Base-by-base conservation (phyloP, 2,113 vertebrate species). In the Dascyllus trimaculatus region DNA sequence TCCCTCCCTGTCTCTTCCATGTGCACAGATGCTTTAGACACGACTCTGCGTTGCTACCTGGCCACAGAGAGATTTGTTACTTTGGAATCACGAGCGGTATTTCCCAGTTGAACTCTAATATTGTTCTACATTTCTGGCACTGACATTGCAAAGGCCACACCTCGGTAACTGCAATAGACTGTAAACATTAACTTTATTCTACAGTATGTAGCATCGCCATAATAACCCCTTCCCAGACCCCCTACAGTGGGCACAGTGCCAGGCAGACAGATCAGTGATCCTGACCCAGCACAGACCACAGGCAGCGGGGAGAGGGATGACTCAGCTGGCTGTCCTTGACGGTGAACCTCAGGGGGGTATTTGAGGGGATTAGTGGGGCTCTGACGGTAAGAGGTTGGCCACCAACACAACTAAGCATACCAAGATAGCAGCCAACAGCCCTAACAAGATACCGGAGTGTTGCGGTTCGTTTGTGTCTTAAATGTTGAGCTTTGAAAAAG, bases 221-320 rank as follows among this genome's bases (percentile, higher is more conserved):
- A 82, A 57, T 17, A 80, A 64, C 53, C 72, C 38, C 54, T 4
- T 65, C 24, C 11, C 21, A 40, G 60, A 35, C 81, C 65, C 56
- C 85, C 71, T 53, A 62, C 0, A 5, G 72, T 70, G 79, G 74
- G 85, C 88, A 46, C 54, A 62, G 69, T 1, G 75, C 85, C 90
- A 87, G 52, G 66, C 90, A 91, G 91, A 92, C 88, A 64, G 89
- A 92, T 91, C 85, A 88, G 82, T 24, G 58, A 71, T 66, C 56
- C 59, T 29, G 73, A 66, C 76, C 73, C 79, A 86, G 81, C 67
- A 17, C 71, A 66, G 35, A 56, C 57, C 29, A 43, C 59, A 54
- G 52, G 71, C 58, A 61, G 49, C 2, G 45, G 64, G 62, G 56
- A 79, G 75, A 78, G 63, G 63, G 49, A 86, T 84, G 89, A 92